Conservation (phyloP, 2,888 invertebrate genomes). For the Scaeva pyrastri region DNA sequence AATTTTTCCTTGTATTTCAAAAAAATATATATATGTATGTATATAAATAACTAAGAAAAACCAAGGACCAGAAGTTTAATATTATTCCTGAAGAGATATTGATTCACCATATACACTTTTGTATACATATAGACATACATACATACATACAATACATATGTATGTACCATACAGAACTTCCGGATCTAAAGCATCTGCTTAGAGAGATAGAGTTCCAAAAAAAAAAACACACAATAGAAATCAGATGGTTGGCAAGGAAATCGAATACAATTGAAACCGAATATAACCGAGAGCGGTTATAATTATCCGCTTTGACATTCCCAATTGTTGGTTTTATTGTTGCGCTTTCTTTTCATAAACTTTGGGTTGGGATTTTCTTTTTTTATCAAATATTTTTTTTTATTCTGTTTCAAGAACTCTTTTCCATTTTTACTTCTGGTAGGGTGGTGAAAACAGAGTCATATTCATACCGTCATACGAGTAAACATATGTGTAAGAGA, state of each 20-base stretch:
- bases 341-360: conserved; percentile 45
- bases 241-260: conserved; percentile 50
- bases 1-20: conserved; percentile 37
- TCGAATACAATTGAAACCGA: conserved; percentile 66
- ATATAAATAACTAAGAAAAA: conserved; percentile 20
- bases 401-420: conserved; percentile 32
- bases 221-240: conserved; percentile 50
- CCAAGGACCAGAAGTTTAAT: conserved; percentile 63
- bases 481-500: neutral
- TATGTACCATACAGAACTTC: too few relatives aligned
- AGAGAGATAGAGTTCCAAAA: neutral
- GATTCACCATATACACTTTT: conserved; percentile 32
- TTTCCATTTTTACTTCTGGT: conserved; percentile 12
- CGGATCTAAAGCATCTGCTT: conserved; percentile 37
- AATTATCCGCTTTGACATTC: conserved; percentile 74
- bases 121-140: neutral
- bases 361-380: conserved; percentile 20
- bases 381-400: conserved; percentile 28
- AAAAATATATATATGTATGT: neutral
- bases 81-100: conserved; percentile 49
- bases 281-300: conserved; percentile 69
- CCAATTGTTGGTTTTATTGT: conserved; percentile 70
- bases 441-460: neutral
- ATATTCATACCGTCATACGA: neutral
- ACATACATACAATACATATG: too few relatives aligned